These are phyloP conservation scores for Bombylius major DNA, from an alignment of 2,888 invertebrate species.

Conservation along the genomic window DNA sequence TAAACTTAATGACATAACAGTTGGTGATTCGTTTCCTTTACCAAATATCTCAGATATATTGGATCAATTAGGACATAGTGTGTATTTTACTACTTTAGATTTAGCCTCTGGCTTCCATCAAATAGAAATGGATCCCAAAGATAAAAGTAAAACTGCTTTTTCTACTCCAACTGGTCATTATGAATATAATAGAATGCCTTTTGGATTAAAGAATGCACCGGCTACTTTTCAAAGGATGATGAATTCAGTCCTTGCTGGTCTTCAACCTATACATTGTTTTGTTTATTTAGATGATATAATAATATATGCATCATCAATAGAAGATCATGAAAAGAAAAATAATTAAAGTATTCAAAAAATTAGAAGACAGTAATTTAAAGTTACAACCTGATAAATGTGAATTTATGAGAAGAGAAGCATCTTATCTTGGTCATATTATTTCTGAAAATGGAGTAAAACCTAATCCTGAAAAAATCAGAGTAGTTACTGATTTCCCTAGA, in stretches of 20 bases:
- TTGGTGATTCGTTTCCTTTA: conserved; percentile 19
- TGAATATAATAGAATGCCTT: conserved; percentile 7
- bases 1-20: conserved; percentile 11
- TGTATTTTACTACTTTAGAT: conserved; percentile 13
- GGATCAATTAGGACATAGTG: conserved; percentile 11
- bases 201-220: conserved; percentile 10
- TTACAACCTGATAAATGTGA: conserved; percentile 6
- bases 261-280: conserved; percentile 6
- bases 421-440: conserved; percentile 8
- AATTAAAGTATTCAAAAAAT: neutral
- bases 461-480: conserved; percentile 1
- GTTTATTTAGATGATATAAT: conserved; percentile 11
- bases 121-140: conserved; percentile 9
- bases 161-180: too few species aligned
- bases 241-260: conserved; percentile 6
- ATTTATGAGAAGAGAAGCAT: conserved; percentile 5
- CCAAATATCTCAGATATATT: conserved; percentile 12
- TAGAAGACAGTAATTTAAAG: conserved; percentile 5
- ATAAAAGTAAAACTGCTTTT: conserved; percentile 12
- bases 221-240: conserved; percentile 11
- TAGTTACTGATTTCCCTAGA: conserved; percentile 6
- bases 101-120: conserved; percentile 14
- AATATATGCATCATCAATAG: conserved; percentile 4
- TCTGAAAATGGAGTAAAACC: conserved; percentile 1
- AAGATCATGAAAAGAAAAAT: conserved; percentile 5